Base-by-base conservation (phyloP, 2,888 invertebrate genomes). In the Dynastes hyllus region DNA sequence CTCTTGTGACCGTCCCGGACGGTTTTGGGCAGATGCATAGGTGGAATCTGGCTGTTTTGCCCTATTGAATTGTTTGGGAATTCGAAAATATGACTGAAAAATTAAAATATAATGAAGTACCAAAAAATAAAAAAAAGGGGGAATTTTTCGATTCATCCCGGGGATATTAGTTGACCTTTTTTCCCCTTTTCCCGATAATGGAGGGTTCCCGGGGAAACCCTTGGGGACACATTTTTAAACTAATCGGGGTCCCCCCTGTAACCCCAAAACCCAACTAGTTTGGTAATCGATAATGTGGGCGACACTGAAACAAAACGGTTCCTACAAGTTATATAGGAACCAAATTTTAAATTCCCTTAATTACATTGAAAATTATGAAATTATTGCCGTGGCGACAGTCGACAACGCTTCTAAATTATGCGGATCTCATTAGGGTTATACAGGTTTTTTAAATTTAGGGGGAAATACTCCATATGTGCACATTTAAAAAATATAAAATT, bases 161-260 rank as follows among this genome's bases (percentile, higher is more conserved):
- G 78, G 70, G 22, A 79, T 63, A 83, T 83, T 45, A 80, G 76
- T 76, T 83, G 81, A 78, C 94, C 93, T 86, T 94, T 94, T 87
- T 96, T n/a, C n/a, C 96, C 82, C 96, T 91, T 82, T 95, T 91
- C 97, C 97, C 97, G 81, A 93, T 94, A 88, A 97, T 96, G 85
- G 93, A 94, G 9, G 97, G 97, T 82, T 92, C 91, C 0, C n/a
- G n/a, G 97, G 97, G 32, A 95, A 94, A 76, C 97, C 96, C n/a
- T 93, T 95, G n/a, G 96, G 97, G 61, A 95, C 95, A 87, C 97
- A 97, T n/a, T 79, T 93, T 92, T 80, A 97, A 90, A 84, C 95
- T 95, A 80, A 96, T n/a, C 94, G 82, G 76, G 94, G 94, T 32
- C 96, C 96, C 89, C 97, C 97, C 58, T 94, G 91, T 75, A 95